These are phyloP conservation scores for Pteromalus puparum DNA, from an alignment of 1,140 invertebrate species.

Conservation along the genomic window DNA sequence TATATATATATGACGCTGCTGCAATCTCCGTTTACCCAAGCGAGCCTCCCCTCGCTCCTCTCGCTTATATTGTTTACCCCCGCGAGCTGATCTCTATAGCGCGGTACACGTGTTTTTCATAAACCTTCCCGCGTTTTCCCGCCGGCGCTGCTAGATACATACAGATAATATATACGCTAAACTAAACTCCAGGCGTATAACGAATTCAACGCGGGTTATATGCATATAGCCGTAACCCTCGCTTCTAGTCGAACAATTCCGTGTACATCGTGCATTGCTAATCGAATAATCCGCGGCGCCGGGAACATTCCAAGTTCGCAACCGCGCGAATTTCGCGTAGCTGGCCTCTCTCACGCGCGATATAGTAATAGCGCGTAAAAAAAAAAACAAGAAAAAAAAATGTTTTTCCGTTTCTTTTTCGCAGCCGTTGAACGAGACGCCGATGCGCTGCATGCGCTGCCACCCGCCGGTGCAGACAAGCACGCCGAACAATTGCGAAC, in stretches of 20 bases:
- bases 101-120: too few relatives aligned
- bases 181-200: too few relatives aligned
- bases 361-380: too few relatives aligned
- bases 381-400: background rate
- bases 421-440: constrained; percentile 65
- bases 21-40: too few relatives aligned
- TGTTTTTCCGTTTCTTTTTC: constrained; percentile 28
- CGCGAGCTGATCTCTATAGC: too few relatives aligned
- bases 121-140: too few relatives aligned
- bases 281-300: background rate
- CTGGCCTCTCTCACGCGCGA: background rate
- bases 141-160: too few relatives aligned
- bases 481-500: constrained; percentile 66
- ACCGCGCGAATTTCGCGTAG: background rate
- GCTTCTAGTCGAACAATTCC: background rate
- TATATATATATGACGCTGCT: too few relatives aligned
- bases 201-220: too few relatives aligned
- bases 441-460: constrained; percentile 70
- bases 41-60: too few relatives aligned
- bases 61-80: too few relatives aligned
- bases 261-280: background rate
- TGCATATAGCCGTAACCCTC: background rate
- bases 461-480: constrained; percentile 64
- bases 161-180: too few relatives aligned
- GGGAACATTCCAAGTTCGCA: background rate